A percentile compares a stretch with the other conserved stretches of the same genome.
These are phyloP conservation scores for Akabosia matsudoensis DNA, from an alignment of 1,140 invertebrate species.

Conservation along the genomic window DNA sequence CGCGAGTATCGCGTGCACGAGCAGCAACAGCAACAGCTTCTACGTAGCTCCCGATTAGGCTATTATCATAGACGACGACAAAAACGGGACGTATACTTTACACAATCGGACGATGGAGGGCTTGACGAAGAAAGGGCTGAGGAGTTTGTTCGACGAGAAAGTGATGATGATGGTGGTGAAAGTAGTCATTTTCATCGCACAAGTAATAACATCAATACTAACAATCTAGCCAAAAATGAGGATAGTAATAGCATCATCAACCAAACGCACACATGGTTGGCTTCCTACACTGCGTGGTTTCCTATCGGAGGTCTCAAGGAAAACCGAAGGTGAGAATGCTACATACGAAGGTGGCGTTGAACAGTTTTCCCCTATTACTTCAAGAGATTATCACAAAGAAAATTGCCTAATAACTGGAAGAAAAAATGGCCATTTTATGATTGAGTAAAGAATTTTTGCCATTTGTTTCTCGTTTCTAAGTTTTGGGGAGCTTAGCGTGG, in stretches of 20 bases:
- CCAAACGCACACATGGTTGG: constrained; percentile 26
- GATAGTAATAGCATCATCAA: background rate
- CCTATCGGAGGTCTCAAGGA: constrained; percentile 27
- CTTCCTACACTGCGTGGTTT: constrained; percentile 38
- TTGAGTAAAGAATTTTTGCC: too few relatives aligned
- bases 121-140: constrained; percentile 8
- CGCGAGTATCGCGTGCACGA: background rate
- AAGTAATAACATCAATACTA: constrained; percentile 5
- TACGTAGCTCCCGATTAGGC: background rate
- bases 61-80: background rate
- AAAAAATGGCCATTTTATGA: too few relatives aligned
- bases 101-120: background rate
- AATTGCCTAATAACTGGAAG: too few relatives aligned
- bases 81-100: background rate
- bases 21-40: constrained; percentile 1
- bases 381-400: too few relatives aligned
- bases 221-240: background rate
- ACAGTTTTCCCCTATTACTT: too few relatives aligned
- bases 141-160: background rate
- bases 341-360: too few relatives aligned
- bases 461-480: background rate
- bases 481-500: constrained; percentile 33
- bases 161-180: background rate
- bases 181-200: constrained; percentile 7
- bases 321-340: constrained; percentile 15